Percentiles rank a stretch among this genome's conserved stretches.
phyloP scores from a whole-genome alignment of 2,113 vertebrate genomes.

The Forbesichthys agassizii region DNA sequence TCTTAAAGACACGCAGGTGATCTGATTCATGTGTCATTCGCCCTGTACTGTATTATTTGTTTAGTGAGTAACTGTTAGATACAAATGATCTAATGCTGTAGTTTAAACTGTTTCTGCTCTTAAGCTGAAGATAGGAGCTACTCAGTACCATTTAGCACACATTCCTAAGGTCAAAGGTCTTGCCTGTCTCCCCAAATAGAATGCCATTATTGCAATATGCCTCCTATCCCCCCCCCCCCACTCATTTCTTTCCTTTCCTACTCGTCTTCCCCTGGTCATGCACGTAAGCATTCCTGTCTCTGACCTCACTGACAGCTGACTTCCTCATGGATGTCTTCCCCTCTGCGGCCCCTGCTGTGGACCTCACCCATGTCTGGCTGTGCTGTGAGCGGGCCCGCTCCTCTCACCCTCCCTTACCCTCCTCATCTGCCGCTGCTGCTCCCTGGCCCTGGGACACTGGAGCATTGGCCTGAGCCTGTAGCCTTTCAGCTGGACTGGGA shows the following conservation, averaged over 20 bases:
- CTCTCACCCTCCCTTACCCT: conserved; percentile 55
- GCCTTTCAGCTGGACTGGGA: conserved; percentile 48
- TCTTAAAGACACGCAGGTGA: background rate
- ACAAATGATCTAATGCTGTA: no score
- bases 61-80: no score
- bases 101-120: no score
- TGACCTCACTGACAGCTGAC: conserved; percentile 78
- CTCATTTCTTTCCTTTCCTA: conserved; percentile 20
- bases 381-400: conserved; percentile 57
- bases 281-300: conserved; percentile 67
- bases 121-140: no score
- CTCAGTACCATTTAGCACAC: no score
- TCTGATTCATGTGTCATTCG: background rate
- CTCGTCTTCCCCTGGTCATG: conserved; percentile 47
- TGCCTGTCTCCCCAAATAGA: conserved; percentile 11
- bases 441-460: conserved; percentile 44
- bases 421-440: conserved; percentile 44
- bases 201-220: conserved; percentile 14
- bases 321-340: conserved; percentile 73
- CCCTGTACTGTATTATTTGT: background rate
- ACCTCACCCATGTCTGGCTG: conserved; percentile 57
- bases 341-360: conserved; percentile 64
- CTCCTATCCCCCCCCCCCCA: conserved; percentile 17
- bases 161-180: no score
- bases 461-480: conserved; percentile 57